Evolutionary conservation across 2,888 invertebrate species (phyloP).

Genomic region (Xylocampa areola): DNA sequence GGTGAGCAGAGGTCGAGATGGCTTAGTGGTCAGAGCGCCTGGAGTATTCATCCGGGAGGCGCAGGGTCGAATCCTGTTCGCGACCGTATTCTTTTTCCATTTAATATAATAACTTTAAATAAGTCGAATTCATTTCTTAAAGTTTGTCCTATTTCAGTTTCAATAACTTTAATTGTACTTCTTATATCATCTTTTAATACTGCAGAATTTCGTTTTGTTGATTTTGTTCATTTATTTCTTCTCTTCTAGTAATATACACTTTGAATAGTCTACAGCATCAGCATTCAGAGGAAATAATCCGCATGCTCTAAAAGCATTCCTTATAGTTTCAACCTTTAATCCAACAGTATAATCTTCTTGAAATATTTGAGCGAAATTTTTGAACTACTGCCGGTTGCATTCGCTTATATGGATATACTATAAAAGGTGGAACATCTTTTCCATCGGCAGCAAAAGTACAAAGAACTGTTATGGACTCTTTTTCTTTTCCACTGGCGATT

Average conservation of each 20-base stretch:
- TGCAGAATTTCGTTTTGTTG: constrained; percentile 12
- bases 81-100: too few species aligned
- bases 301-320: constrained; percentile 25
- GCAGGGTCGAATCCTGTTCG: too few species aligned
- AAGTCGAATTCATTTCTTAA: too few species aligned
- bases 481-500: constrained; percentile 24
- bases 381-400: constrained; percentile 21
- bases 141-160: too few species aligned
- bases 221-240: constrained; percentile 20
- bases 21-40: too few species aligned
- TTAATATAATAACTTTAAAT: too few species aligned
- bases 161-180: constrained; percentile 22
- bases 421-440: constrained; percentile 22
- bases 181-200: constrained; percentile 17
- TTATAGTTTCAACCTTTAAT: constrained; percentile 9
- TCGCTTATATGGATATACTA: constrained; percentile 19
- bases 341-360: constrained; percentile 14
- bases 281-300: constrained; percentile 23
- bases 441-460: constrained; percentile 24
- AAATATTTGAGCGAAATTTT: constrained; percentile 24
- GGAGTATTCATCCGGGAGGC: too few species aligned
- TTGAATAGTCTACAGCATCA: constrained; percentile 24
- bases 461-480: constrained; percentile 21
- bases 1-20: too few species aligned
- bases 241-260: constrained; percentile 26